Base-by-base conservation (phyloP, 30 jellyfish, hydroid and myxozoan species). In the Aurelia aurita region DNA sequence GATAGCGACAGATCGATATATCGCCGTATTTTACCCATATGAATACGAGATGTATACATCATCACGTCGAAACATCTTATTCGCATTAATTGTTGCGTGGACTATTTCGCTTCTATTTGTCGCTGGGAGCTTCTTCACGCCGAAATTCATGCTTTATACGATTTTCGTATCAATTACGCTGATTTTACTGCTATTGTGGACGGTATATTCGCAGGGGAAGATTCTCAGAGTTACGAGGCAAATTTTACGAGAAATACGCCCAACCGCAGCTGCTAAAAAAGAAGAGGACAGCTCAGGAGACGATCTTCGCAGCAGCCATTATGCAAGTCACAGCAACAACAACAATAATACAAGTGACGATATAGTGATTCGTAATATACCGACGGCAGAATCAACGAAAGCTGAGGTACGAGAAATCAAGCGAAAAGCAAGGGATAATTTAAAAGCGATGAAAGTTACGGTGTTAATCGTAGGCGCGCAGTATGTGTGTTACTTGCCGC, bases 51-150 rank as follows among this genome's bases (percentile, higher is more conserved):
- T 25, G 51, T 71, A 26, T 10, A 70, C 86, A 7, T 31, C 29
- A 49, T 28, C 80, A 4, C 72, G 44, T 44, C 63, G 64, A 62
- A 83, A 71, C 47, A 69, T 83, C 28, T 65, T 71, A 3, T 51
- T 65, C 26, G 86, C 87, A 6, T 51, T 69, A 15, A 49, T 74
- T 1, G 5, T 25, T 10, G 79, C 74, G 68, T 83, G 93, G 93
- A 14, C 67, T 4, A 60, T 83, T 45, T 83, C 93, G 64, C 74
- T 74, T 29, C 69, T 54, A 11, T 72, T 74, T 47, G 89, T 73
- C 23, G 80, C 84, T 23, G 81, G 73, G 18, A 85, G 95, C 72
- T 85, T 85, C 78, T 67, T 85, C 53, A 85, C 95, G 74, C 93
- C 93, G 47, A 69, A 83, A 18, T 83, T 83, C 67, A 54, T 83